A percentile compares a stretch with the other conserved stretches of the same genome.
Conservation (phyloP, 2,888 invertebrate genomes). For the Argyra leucocephala region DNA sequence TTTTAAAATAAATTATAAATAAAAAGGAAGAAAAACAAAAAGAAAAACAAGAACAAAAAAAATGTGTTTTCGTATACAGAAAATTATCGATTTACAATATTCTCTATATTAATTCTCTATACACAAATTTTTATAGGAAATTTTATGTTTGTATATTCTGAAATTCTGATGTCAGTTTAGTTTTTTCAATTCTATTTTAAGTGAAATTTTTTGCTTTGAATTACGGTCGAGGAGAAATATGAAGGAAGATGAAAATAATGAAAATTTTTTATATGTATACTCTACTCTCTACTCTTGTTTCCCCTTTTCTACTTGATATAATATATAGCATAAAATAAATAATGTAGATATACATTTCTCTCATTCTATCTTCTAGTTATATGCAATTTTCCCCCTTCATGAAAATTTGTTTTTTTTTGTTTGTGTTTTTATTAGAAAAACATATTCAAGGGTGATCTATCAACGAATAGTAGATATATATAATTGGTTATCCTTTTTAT, state of each 20-base stretch:
- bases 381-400: too few relatives aligned
- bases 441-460: neutral
- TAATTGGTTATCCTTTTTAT: slow-evolving; percentile 1
- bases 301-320: too few relatives aligned
- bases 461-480: neutral
- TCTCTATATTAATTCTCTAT: neutral
- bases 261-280: too few relatives aligned
- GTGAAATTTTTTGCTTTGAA: too few relatives aligned
- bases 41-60: neutral
- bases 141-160: neutral
- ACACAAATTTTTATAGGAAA: neutral
- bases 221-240: too few relatives aligned
- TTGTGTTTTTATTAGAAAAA: neutral
- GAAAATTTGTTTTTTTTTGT: neutral
- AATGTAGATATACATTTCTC: too few relatives aligned
- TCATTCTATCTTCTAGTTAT: too few relatives aligned
- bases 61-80: neutral
- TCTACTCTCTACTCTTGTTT: too few relatives aligned
- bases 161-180: neutral
- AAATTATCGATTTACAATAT: slow-evolving; percentile 6
- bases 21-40: neutral
- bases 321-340: too few relatives aligned
- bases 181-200: too few relatives aligned
- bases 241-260: too few relatives aligned
- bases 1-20: too few relatives aligned